phyloP scores from a whole-genome alignment of 1,140 invertebrate genomes.

The Drosophila pallidifrons region DNA sequence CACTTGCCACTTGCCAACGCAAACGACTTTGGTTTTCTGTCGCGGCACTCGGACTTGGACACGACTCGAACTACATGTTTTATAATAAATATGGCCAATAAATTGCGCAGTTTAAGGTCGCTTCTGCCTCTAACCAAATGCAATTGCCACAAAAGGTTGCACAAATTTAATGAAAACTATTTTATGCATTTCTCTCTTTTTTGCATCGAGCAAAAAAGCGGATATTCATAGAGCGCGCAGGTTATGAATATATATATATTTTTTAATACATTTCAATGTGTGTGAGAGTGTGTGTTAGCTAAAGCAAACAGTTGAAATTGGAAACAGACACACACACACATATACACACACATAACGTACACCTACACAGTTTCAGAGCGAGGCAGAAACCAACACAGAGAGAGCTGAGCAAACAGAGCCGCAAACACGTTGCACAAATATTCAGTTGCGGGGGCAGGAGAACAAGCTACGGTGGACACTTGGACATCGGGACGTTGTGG shows the following conservation, averaged over 20 bases:
- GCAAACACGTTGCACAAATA: conserved; percentile 82
- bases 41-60: conserved; percentile 12
- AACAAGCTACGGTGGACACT: conserved; percentile 43
- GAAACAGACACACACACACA: conserved; percentile 42
- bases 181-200: not conserved
- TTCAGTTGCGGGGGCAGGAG: conserved; percentile 44
- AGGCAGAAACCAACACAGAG: conserved; percentile 37
- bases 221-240: conserved; percentile 8
- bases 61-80: conserved; percentile 56
- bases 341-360: conserved; percentile 28
- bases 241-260: conserved; percentile 38
- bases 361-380: conserved; percentile 18
- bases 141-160: conserved; percentile 30
- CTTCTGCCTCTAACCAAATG: conserved; percentile 37
- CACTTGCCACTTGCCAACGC: conserved; percentile 32
- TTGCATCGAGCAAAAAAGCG: not conserved
- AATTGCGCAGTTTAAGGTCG: conserved; percentile 62
- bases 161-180: conserved; percentile 39
- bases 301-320: conserved; percentile 56
- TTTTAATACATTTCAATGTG: not conserved
- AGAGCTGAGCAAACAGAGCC: conserved; percentile 73
- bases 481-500: conserved; percentile 57
- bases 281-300: conserved; percentile 22
- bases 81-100: conserved; percentile 80
- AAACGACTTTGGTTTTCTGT: conserved; percentile 36